Evolutionary conservation across 2,113 vertebrate species (phyloP).

Genomic region (Nycticorax nycticorax): DNA sequence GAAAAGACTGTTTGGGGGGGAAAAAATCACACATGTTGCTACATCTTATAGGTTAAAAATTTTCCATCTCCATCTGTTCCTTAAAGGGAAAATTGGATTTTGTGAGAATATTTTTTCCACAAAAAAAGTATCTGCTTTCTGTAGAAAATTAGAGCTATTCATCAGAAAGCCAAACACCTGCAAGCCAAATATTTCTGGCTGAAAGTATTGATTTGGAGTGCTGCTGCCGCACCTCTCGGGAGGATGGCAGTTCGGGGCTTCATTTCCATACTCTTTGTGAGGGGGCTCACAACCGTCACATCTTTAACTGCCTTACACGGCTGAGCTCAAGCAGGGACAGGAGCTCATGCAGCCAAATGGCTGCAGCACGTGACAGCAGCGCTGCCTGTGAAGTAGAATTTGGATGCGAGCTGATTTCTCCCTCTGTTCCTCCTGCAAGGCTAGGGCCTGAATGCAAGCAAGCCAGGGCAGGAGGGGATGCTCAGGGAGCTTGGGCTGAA

Average conservation of each 20-base stretch:
- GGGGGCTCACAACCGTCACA: not conserved
- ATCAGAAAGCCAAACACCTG: conserved; percentile 42
- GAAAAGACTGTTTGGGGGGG: not conserved
- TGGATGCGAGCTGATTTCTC: not conserved
- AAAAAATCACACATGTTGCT: not conserved
- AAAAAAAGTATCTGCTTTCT: not conserved
- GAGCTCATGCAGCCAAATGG: not conserved
- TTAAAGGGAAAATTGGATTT: conserved; percentile 32
- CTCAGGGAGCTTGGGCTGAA: not conserved
- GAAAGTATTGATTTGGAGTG: not conserved
- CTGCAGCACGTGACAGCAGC: fast-evolving
- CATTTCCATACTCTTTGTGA: not conserved
- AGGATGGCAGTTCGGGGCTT: not conserved
- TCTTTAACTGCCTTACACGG: not conserved
- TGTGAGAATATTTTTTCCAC: not conserved
- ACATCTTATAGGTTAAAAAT: not conserved
- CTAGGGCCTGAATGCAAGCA: not conserved
- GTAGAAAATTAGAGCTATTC: conserved; percentile 38
- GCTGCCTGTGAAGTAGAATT: not conserved
- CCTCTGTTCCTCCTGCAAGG: not conserved
- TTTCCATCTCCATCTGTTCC: not conserved
- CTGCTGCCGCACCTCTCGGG: not conserved
- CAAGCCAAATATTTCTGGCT: conserved; percentile 32
- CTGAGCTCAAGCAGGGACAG: not conserved
- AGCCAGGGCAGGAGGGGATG: not conserved